Base-by-base conservation (phyloP, 1,140 invertebrate species). In the Goniozus legneri region DNA sequence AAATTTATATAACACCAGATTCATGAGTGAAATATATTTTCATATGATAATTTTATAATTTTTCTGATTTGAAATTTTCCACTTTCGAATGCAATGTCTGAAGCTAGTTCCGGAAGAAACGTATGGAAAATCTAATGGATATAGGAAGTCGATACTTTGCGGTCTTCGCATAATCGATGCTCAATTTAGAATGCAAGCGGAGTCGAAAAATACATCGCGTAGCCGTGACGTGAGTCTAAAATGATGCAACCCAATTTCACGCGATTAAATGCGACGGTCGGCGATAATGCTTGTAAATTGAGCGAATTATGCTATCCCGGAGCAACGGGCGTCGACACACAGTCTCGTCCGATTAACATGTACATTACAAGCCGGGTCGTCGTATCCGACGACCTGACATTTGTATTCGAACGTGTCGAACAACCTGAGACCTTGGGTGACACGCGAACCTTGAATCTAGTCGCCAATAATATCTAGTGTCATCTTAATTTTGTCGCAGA, bases 201-300 rank as follows among this genome's bases (percentile, higher is more conserved):
- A 6, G 24, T 27, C 24, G 10, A n/a, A n/a, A n/a, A n/a, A n/a
- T n/a, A n/a, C n/a, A n/a, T n/a, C n/a, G n/a, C n/a, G n/a, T n/a
- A n/a, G n/a, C n/a, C 48, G 58, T 46, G 57, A 65, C 54, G 64
- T 63, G 58, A 64, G 59, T 48, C 48, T 50, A 48, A 44, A 49
- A 42, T 56, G 58, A 56, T 62, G 45, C 47, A 71, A 71, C 60
- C 65, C 64, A 67, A 70, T 70, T 67, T 50, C 52, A 57, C 47
- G 48, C 63, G 61, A 70, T 75, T 71, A 72, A 72, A 70, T 68
- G 61, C 63, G 62, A 67, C 65, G 65, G 49, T 41, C 36, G 41
- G 54, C 58, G 66, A 72, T 75, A 73, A 71, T 69, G 68, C 65
- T 75, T 73, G 71, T 72, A 75, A 72, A 75, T 75, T 72, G 65